phyloP scores from a whole-genome alignment of 2,888 invertebrate species.

The Odontomyia ornata region DNA sequence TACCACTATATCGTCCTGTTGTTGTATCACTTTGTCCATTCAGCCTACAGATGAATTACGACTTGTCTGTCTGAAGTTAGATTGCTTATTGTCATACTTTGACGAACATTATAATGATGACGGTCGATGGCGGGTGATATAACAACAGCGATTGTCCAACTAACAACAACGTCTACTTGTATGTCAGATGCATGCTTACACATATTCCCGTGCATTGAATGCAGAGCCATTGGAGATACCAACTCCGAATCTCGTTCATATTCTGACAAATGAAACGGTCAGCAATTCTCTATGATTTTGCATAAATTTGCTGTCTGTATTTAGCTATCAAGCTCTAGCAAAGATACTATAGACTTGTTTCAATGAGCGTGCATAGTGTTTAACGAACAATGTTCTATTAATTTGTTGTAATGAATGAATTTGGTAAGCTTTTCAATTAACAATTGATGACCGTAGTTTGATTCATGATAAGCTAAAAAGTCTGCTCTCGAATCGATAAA shows the following conservation, averaged over 20 bases:
- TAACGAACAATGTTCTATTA: background rate
- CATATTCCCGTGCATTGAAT: background rate
- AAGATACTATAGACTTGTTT: background rate
- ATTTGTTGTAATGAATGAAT: background rate
- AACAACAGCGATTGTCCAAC: background rate
- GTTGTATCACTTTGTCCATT: too few relatives aligned
- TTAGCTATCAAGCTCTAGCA: background rate
- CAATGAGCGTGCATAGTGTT: background rate
- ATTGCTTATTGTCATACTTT: conserved; percentile 17
- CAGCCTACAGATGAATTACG: conserved; percentile 2
- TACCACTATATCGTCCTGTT: too few relatives aligned
- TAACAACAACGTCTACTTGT: background rate
- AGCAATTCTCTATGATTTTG: background rate
- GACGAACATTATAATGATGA: conserved; percentile 21
- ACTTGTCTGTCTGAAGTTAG: conserved; percentile 16
- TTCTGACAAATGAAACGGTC: conserved; percentile 7
- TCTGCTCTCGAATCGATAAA: too few relatives aligned
- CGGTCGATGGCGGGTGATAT: background rate
- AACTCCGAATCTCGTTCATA: background rate
- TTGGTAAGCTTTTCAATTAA: background rate
- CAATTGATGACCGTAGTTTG: background rate
- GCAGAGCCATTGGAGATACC: background rate
- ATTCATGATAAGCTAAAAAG: background rate
- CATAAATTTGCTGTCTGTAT: background rate
- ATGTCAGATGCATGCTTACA: background rate